Percentiles rank a stretch among this genome's conserved stretches.
phyloP scores from a whole-genome alignment of 2,888 invertebrate species.

The Rotaria magnacalcarata region DNA sequence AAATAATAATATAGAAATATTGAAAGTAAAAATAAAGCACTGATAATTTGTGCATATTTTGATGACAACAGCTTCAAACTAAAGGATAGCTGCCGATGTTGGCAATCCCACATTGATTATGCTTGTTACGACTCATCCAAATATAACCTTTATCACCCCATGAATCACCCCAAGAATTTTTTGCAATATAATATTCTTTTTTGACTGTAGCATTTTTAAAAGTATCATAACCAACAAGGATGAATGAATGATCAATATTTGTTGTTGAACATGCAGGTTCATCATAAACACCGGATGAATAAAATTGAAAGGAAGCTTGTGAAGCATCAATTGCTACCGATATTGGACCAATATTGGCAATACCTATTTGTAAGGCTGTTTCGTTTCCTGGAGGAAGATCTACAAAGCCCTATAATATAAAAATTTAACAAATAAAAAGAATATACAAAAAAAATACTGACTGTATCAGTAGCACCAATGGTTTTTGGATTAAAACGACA shows the following conservation, averaged over 20 bases:
- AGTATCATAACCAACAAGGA: constrained; percentile 48
- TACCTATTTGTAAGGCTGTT: constrained; percentile 47
- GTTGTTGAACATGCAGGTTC: constrained; percentile 47
- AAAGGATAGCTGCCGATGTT: constrained; percentile 76
- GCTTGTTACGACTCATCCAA: constrained; percentile 76
- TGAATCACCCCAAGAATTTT: constrained; percentile 65
- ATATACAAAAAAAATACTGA: not conserved
- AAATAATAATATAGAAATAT: too few species aligned
- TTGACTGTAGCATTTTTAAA: constrained; percentile 42
- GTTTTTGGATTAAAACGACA: constrained; percentile 47
- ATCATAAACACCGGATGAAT: constrained; percentile 49
- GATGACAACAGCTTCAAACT: constrained; percentile 63
- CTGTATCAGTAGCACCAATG: constrained; percentile 47
- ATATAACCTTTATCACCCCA: constrained; percentile 82
- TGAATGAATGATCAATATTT: constrained; percentile 46
- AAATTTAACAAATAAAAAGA: not conserved
- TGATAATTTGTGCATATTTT: too few species aligned
- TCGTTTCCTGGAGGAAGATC: constrained; percentile 48
- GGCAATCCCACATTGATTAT: constrained; percentile 83
- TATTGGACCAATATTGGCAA: constrained; percentile 48
- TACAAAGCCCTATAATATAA: constrained; percentile 46
- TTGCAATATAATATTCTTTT: constrained; percentile 48
- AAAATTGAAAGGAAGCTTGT: constrained; percentile 46
- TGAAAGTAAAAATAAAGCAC: too few species aligned
- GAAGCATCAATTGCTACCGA: constrained; percentile 48